Conservation (phyloP, 2,113 vertebrate genomes). For the Strix uralensis region DNA sequence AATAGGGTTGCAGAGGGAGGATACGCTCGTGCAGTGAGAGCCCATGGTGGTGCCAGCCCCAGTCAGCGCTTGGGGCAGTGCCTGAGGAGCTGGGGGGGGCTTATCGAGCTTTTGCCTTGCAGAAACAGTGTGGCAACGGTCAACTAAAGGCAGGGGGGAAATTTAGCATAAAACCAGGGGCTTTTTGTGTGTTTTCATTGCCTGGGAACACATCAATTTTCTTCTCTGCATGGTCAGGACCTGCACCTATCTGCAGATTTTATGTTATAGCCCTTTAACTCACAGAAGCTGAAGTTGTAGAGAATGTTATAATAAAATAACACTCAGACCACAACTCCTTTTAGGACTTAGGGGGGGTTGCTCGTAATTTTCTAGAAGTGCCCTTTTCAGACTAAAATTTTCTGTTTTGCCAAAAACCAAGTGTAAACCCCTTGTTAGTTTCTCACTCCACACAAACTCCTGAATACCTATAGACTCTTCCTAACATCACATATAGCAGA, state of each 20-base stretch:
- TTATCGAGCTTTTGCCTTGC: not conserved
- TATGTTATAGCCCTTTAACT: not conserved
- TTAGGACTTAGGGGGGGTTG: not conserved
- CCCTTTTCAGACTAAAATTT: not conserved
- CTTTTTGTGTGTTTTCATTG: not conserved
- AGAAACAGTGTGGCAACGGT: not conserved
- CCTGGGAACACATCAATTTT: not conserved
- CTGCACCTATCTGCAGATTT: not conserved
- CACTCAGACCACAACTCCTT: not conserved
- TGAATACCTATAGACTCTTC: not conserved
- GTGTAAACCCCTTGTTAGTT: not conserved
- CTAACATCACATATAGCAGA: not conserved
- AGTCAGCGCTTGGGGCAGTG: not conserved
- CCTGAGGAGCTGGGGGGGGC: not conserved
- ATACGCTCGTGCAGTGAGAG: not conserved
- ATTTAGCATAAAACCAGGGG: not conserved
- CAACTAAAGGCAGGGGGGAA: not conserved
- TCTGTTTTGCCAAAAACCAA: not conserved
- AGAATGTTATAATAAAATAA: no score
- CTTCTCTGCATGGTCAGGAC: not conserved
- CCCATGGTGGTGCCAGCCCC: not conserved
- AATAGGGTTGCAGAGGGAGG: not conserved
- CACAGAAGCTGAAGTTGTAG: not conserved
- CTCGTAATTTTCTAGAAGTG: not conserved
- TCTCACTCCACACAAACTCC: not conserved